Base-by-base conservation (phyloP, 2,888 invertebrate species). In the Heliothis peltigera region DNA sequence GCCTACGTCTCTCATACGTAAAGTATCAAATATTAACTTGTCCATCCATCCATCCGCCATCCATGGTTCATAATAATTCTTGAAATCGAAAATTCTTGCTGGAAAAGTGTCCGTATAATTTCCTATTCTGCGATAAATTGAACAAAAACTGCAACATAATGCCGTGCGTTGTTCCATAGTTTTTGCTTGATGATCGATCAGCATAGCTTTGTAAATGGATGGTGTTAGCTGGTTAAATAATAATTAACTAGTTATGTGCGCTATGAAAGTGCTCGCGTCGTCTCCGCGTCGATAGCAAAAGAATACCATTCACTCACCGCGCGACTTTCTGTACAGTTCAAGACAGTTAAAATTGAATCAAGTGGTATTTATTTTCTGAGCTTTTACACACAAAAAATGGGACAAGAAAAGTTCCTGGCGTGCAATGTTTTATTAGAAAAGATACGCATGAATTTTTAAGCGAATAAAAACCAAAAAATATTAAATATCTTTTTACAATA, bases 161-260 rank as follows among this genome's bases (percentile, higher is more conserved):
- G 52, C 64, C 48, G 44, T 49, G 17, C 18, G 55, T 17, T 48
- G 28, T 42, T 39, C 8, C 21, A 17, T 53, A 28, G 57, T 76
- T 73, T 77, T 77, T 70, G 48, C 28, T 35, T 43, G 18, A 10
- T 25, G 25, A 2, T 39, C 72, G 25, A 47, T 64, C 64, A 21
- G 53, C 46, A 51, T 53, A 60, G 49, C 77, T 64, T 58, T 46
- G 43, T 52, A 18, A 46, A 61, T 59, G 22, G 58, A 65, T 63
- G 62, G 67, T 71, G 74, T 53, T 55, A 42, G 46, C 42, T 69
- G 55, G 57, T 58, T 52, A 60, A 70, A 46, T 70, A 71, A 58
- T 55, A 73, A 80, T 80, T 81, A 81, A 57, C 44, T 18, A 64
- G 69, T 44, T 64, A 80, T 79, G 73, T 53, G 57, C 43, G 63